Evolutionary conservation across 2,113 vertebrate species (phyloP).

Genomic region (Turdus rufiventris): DNA sequence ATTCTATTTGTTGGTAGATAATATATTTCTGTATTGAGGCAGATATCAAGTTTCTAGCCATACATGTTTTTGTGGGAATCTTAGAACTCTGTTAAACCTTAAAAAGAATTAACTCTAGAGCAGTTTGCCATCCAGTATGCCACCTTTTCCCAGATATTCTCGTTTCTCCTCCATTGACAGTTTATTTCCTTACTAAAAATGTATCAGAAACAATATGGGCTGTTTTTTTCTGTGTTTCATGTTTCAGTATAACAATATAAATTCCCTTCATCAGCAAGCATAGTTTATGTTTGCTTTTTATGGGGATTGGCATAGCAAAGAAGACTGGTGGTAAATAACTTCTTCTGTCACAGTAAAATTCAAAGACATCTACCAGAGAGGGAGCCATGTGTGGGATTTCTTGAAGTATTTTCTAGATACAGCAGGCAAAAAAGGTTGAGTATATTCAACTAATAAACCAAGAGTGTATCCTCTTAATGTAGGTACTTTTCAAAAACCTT

Average conservation of each 20-base stretch:
- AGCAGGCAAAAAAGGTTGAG: background rate
- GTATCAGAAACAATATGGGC: background rate
- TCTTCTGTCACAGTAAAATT: background rate
- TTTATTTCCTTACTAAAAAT: background rate
- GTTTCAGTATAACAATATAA: background rate
- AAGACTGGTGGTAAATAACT: background rate
- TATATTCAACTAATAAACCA: background rate
- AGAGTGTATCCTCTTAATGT: background rate
- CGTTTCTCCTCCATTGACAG: background rate
- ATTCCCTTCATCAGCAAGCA: background rate
- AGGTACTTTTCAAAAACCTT: background rate
- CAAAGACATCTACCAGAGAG: background rate
- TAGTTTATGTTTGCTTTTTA: background rate
- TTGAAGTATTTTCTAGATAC: background rate
- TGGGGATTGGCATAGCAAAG: background rate
- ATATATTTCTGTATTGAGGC: background rate
- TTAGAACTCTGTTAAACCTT: background rate
- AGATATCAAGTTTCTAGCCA: background rate
- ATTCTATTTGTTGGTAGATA: background rate
- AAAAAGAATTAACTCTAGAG: background rate
- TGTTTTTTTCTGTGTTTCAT: background rate
- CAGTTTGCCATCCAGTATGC: background rate
- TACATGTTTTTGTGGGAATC: background rate
- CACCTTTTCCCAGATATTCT: background rate
- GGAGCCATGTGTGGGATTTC: background rate